Conservation (phyloP, 53 echinoderm and acorn worm species). For the Pentamera pediparva region DNA sequence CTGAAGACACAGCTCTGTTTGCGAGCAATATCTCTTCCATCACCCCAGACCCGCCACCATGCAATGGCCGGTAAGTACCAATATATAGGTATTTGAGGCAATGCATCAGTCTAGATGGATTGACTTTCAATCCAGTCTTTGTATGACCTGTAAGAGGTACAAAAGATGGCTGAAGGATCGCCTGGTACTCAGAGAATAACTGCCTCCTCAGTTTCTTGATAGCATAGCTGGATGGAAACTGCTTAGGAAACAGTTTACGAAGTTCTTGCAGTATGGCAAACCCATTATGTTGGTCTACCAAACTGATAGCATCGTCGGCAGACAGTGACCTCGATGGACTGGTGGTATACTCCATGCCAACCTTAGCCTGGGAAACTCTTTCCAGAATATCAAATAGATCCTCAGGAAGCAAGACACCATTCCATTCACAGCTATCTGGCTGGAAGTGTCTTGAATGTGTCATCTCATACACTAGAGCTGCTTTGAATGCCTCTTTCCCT, state of each 20-base stretch:
- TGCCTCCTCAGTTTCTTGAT: neutral
- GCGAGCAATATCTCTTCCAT: neutral
- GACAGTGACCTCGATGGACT: neutral
- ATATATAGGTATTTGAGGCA: neutral
- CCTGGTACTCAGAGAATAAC: neutral
- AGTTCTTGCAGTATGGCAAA: neutral
- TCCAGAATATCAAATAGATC: neutral
- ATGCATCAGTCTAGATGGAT: neutral
- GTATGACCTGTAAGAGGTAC: neutral
- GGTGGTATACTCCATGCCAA: neutral
- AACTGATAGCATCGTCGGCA: neutral
- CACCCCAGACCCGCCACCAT: constrained; percentile 2
- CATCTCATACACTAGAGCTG: neutral
- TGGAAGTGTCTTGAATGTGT: neutral
- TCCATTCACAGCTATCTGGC: neutral
- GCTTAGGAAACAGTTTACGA: neutral
- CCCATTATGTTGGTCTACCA: neutral
- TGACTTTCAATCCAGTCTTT: neutral
- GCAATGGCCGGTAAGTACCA: neutral
- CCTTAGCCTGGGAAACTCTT: neutral
- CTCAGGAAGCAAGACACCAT: neutral
- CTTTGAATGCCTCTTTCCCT: neutral
- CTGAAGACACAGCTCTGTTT: neutral
- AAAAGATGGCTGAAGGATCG: neutral
- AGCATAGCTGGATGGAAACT: neutral